Evolutionary conservation across 2,888 invertebrate species (phyloP).

Genomic region (Agriotes lineatus): DNA sequence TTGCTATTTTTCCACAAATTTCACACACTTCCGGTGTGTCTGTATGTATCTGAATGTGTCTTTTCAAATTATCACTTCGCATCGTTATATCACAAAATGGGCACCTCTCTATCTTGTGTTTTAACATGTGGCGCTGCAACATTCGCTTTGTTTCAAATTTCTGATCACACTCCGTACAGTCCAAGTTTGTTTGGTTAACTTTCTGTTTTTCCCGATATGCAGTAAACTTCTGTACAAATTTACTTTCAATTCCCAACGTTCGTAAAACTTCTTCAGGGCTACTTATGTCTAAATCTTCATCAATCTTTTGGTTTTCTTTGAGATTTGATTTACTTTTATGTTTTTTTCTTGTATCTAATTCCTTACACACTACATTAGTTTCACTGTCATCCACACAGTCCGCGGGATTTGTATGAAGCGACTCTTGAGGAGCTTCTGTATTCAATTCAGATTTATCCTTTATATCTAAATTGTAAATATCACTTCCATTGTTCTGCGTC

Average conservation of each 20-base stretch:
- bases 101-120: conserved; percentile 57
- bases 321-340: neutral
- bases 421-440: too few species aligned
- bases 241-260: neutral
- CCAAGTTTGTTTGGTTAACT: neutral
- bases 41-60: conserved; percentile 56
- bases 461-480: neutral
- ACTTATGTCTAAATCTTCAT: neutral
- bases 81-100: conserved; percentile 55
- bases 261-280: neutral
- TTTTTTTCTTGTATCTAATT: neutral
- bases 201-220: conserved; percentile 17
- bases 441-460: neutral
- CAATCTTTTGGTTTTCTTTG: neutral
- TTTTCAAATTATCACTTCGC: conserved; percentile 55
- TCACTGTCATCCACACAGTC: too few species aligned
- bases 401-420: too few species aligned
- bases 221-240: neutral
- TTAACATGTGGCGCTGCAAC: conserved; percentile 50
- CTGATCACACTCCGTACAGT: conserved; percentile 44
- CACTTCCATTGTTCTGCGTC: neutral
- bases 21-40: conserved; percentile 57
- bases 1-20: conserved; percentile 57
- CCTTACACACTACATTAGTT: too few species aligned
- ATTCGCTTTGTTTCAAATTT: conserved; percentile 38